Evolutionary conservation across 1,140 invertebrate genomes (phyloP).

Genomic region (Leptinotarsa lineolata): DNA sequence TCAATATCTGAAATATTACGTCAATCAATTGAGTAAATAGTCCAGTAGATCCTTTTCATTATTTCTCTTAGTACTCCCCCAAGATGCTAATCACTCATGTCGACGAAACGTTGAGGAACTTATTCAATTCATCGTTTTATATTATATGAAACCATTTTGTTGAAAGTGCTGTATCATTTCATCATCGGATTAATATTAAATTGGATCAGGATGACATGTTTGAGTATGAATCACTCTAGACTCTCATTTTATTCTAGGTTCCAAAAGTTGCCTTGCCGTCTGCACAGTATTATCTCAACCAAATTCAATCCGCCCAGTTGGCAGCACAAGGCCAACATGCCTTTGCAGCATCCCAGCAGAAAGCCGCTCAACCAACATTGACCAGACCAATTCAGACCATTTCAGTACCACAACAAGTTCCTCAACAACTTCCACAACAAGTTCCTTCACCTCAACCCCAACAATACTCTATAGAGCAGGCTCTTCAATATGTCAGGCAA

Average conservation of each 20-base stretch:
- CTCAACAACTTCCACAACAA: neutral
- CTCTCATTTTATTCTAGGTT: neutral
- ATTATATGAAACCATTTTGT: too few relatives aligned
- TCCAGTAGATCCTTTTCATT: too few relatives aligned
- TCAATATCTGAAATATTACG: too few relatives aligned
- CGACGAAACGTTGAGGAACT: too few relatives aligned
- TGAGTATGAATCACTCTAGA: too few relatives aligned
- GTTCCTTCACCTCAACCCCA: neutral
- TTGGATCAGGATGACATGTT: too few relatives aligned
- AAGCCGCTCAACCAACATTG: neutral
- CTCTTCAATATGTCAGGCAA: neutral
- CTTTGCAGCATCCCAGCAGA: neutral
- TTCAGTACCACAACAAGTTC: neutral
- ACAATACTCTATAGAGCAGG: neutral
- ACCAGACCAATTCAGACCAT: neutral
- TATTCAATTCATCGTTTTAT: too few relatives aligned
- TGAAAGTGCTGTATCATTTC: too few relatives aligned
- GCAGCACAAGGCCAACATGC: constrained; percentile 9
- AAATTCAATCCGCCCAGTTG: neutral
- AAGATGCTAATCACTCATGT: too few relatives aligned
- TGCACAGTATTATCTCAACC: constrained; percentile 1
- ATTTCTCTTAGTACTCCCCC: too few relatives aligned
- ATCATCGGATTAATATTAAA: too few relatives aligned
- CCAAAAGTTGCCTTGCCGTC: neutral
- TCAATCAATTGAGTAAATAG: too few relatives aligned